These are phyloP conservation scores for Clarias gariepinus DNA, from an alignment of 2,113 vertebrate species.

Conservation along the genomic window DNA sequence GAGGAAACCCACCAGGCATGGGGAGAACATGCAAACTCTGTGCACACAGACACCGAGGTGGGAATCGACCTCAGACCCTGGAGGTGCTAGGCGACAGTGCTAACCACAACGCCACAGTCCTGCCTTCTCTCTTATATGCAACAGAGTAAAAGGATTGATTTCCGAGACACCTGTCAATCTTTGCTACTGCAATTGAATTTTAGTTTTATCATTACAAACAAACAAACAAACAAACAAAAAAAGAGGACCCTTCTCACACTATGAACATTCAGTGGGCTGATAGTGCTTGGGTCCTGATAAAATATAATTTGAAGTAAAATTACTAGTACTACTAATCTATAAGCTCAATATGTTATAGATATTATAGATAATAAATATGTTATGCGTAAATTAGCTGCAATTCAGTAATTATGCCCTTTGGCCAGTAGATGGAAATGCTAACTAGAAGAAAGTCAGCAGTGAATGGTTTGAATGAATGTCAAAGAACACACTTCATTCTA, in stretches of 20 bases:
- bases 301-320: background rate
- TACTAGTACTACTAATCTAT: background rate
- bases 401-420: slow-evolving; percentile 25
- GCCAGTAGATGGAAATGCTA: slow-evolving; percentile 43
- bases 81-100: too few species aligned
- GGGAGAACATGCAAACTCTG: too few species aligned
- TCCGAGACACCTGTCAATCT: background rate
- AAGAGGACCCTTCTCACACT: background rate
- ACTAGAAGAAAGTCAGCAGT: slow-evolving; percentile 9
- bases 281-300: background rate
- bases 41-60: too few species aligned
- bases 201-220: background rate
- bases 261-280: too few species aligned
- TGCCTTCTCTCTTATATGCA: background rate
- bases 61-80: too few species aligned
- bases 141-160: background rate
- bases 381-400: slow-evolving; percentile 3
- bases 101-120: too few species aligned
- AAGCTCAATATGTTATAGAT: background rate
- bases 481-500: background rate
- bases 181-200: background rate
- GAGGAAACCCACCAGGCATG: too few species aligned
- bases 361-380: too few species aligned
- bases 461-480: background rate
- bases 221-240: background rate